Conservation (phyloP, 2,888 invertebrate genomes). For the Melolontha melolontha region DNA sequence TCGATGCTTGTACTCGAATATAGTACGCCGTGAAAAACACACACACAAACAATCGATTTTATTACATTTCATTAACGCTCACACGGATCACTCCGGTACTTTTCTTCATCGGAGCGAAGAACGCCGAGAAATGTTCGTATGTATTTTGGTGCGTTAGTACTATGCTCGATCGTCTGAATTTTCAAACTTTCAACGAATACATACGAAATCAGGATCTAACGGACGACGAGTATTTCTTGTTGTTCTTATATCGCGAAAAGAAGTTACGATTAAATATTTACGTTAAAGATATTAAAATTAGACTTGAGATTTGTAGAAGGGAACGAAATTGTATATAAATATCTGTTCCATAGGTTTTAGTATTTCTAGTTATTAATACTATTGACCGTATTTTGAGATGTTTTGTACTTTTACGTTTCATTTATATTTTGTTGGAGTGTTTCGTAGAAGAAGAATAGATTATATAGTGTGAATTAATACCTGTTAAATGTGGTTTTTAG, state of each 20-base stretch:
- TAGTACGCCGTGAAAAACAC: conserved; percentile 21
- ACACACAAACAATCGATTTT: conserved; percentile 31
- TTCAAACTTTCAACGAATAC: neutral
- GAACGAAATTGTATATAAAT: conserved; percentile 15
- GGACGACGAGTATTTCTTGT: conserved; percentile 3
- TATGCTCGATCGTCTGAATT: neutral
- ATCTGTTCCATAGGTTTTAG: no score
- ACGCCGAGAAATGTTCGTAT: conserved; percentile 1
- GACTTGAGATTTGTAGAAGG: conserved; percentile 16
- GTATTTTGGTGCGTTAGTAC: conserved; percentile 3
- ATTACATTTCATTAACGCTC: conserved; percentile 31
- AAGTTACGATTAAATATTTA: conserved; percentile 31
- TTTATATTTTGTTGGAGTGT: no score
- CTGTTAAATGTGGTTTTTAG: no score
- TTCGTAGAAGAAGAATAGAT: no score
- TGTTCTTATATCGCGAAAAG: conserved; percentile 5
- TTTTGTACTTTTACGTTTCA: no score
- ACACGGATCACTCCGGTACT: conserved; percentile 20
- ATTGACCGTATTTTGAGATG: no score
- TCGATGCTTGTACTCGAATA: conserved; percentile 28
- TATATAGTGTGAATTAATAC: no score
- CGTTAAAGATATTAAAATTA: conserved; percentile 34
- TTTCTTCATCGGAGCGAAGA: conserved; percentile 18
- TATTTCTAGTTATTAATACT: no score
- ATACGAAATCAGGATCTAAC: neutral